Base-by-base conservation (phyloP, 2,113 vertebrate species). In the Tretioscincus oriximinensis region DNA sequence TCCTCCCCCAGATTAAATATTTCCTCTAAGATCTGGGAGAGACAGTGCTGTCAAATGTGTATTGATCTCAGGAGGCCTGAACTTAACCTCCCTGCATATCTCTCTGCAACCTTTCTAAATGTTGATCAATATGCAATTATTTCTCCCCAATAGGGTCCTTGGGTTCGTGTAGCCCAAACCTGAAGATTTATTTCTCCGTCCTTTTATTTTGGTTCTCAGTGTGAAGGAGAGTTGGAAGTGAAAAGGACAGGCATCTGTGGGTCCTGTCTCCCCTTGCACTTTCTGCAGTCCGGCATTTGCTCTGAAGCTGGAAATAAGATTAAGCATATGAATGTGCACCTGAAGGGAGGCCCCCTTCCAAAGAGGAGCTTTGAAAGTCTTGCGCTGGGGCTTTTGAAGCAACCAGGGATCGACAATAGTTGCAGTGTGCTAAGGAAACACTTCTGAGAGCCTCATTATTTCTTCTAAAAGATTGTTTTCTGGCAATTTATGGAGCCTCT, bases 61-160 rank as follows among this genome's bases (percentile, higher is more conserved):
- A 95, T 95, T 93, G 95, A 96, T 96, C 93, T 85, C 88, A 91
- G 88, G 92, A 92, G 94, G 93, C 91, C 90, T 93, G 92, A 93
- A 93, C 91, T 94, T 93, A 90, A 93, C 81, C 85, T 89, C 90
- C 77, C 86, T 95, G 94, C 94, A 95, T 95, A 95, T 95, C 94
- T 93, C 92, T 87, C 79, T 89, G 88, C 91, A 90, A 24, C 93
- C 90, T 93, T 87, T 86, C 91, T 94, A 94, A 95, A 92, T 90
- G 87, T 88, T 93, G 94, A 95, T 96, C 95, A 94, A 95, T 95
- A 95, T 90, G 90, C 93, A 93, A 93, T 95, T 95, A 93, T 92
- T 93, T 90, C 89, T 92, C 87, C 88, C 88, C 87, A 89, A 70
- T 93, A 92, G n/a, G 47, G 89, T 83, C 86, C 92, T 92, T 61